Conservation (phyloP, 2,797 vertebrate genomes). For the Coccyzus lansbergi region DNA sequence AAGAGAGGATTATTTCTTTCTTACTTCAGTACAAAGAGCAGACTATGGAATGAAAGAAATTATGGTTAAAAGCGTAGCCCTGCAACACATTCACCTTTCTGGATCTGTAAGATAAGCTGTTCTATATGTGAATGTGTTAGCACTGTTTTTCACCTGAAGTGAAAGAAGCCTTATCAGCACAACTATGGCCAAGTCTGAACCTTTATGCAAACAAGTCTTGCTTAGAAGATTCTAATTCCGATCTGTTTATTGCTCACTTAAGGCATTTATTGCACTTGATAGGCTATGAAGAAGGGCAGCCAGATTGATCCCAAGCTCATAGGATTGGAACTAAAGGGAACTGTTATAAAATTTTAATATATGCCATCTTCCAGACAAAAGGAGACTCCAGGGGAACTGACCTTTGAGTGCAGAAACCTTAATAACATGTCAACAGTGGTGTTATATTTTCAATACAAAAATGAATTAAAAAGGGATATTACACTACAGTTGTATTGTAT, state of each 20-base stretch:
- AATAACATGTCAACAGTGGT: not conserved
- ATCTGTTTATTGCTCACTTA: constrained; percentile 19
- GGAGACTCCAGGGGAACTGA: constrained; percentile 23
- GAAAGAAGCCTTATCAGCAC: not conserved
- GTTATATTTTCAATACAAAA: constrained; percentile 24
- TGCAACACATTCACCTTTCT: not conserved
- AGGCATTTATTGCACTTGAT: not conserved
- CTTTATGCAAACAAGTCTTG: not conserved
- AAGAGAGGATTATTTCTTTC: not conserved
- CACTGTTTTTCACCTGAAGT: not conserved
- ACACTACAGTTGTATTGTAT: not conserved
- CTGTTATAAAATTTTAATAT: constrained; percentile 58
- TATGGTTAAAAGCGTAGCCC: not conserved
- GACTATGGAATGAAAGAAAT: not conserved
- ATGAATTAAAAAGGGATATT: not conserved
- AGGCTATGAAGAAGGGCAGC: constrained; percentile 6
- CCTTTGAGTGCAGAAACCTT: constrained; percentile 17
- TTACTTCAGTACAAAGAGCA: not conserved
- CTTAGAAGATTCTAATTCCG: constrained; percentile 16
- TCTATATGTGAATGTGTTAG: not conserved
- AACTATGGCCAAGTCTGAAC: not conserved
- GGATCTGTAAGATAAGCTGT: not conserved
- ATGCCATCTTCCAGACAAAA: constrained; percentile 51
- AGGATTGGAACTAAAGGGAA: constrained; percentile 8
- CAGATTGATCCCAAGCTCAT: constrained; percentile 5